A percentile compares a stretch with the other conserved stretches of the same genome.
Evolutionary conservation across 2,888 invertebrate genomes (phyloP).

Genomic region (Leucoma salicis): DNA sequence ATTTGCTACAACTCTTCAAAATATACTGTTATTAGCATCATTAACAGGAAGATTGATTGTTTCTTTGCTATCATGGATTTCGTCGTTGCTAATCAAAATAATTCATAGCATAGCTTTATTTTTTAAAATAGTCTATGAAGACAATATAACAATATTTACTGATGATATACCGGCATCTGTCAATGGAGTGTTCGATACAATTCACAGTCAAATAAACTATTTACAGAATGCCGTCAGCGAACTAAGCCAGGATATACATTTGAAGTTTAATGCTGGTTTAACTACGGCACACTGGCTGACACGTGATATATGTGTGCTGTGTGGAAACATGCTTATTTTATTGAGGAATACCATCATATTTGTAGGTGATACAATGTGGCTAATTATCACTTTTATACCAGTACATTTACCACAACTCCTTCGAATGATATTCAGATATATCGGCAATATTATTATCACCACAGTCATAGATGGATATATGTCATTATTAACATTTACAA

Average conservation of each 20-base stretch:
- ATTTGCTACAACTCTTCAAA: conserved; percentile 52
- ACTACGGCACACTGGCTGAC: conserved; percentile 40
- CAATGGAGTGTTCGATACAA: conserved; percentile 34
- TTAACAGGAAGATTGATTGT: conserved; percentile 65
- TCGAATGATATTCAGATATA: conserved; percentile 39
- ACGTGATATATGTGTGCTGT: conserved; percentile 38
- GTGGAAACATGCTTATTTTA: conserved; percentile 50
- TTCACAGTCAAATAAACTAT: conserved; percentile 30
- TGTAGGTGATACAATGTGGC: conserved; percentile 64
- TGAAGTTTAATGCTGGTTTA: conserved; percentile 36
- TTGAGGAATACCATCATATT: conserved; percentile 55
- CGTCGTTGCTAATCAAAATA: conserved; percentile 37
- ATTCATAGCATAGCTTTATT: conserved; percentile 47
- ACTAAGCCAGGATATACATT: conserved; percentile 34
- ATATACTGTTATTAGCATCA: conserved; percentile 53
- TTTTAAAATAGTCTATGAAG: conserved; percentile 71
- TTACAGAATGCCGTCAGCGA: conserved; percentile 40
- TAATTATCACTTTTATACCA: conserved; percentile 67
- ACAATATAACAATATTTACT: conserved; percentile 60
- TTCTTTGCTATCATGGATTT: conserved; percentile 43
- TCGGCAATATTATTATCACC: conserved; percentile 39
- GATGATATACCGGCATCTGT: conserved; percentile 63
- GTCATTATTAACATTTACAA: conserved; percentile 61
- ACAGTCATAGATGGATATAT: conserved; percentile 53
- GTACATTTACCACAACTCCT: conserved; percentile 62